phyloP scores from a whole-genome alignment of 1,140 invertebrate genomes.

The Atta colombica region DNA sequence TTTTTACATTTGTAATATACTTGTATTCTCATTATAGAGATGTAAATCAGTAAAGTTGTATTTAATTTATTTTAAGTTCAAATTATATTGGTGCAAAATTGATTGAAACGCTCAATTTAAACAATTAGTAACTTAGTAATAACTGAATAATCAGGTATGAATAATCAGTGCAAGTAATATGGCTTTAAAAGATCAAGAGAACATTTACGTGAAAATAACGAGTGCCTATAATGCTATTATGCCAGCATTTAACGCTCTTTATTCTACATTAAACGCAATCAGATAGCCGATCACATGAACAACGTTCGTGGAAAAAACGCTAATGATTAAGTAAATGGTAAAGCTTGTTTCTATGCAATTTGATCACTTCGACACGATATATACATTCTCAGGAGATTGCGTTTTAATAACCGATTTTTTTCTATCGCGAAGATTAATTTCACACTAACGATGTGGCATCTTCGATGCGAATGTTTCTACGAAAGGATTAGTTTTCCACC shows the following conservation, averaged over 20 bases:
- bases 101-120: not conserved
- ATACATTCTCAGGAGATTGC: slow-evolving; percentile 19
- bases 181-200: slow-evolving; percentile 46
- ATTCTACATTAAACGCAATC: not conserved
- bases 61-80: not conserved
- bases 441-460: slow-evolving; percentile 3
- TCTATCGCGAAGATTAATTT: not conserved
- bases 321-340: slow-evolving; percentile 46
- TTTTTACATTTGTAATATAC: not conserved
- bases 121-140: slow-evolving; percentile 73
- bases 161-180: slow-evolving; percentile 76
- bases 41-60: not conserved
- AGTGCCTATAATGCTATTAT: not conserved
- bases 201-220: slow-evolving; percentile 73
- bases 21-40: not conserved
- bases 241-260: slow-evolving; percentile 57
- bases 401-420: slow-evolving; percentile 51
- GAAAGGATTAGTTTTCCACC: slow-evolving; percentile 26
- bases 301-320: not conserved
- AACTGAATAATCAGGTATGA: slow-evolving; percentile 73
- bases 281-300: not conserved
- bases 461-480: not conserved
- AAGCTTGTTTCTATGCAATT: slow-evolving; percentile 5
- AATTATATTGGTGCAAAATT: not conserved
- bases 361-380: slow-evolving; percentile 22